Evolutionary conservation across 1,140 invertebrate genomes (phyloP), one percentile per base, ranked within the genome.

Genomic region (Trialeurodes vaporariorum): DNA sequence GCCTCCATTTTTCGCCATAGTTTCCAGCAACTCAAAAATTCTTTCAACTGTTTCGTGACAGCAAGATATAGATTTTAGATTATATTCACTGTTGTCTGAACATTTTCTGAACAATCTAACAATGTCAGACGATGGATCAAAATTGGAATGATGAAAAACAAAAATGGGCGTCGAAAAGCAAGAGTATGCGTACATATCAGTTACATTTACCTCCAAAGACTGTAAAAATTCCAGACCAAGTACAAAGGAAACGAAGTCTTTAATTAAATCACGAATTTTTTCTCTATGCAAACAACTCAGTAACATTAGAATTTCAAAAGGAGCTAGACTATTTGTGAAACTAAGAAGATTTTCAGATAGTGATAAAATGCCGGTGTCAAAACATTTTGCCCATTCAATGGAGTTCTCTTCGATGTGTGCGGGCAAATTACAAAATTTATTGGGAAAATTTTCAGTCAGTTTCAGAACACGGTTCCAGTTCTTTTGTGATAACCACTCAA

Each of bases 141-240:
- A 91, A 0, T 92, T 92, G 12, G 91, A 89, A 74, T 90, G 93
- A 25, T 94, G 79, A 67, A 95, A 90, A 75, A 96, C 94, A 61
- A 94, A 86, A 21, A 94, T 87, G 0, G 93, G 92, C 67, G 87
- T 92, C 9, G 77, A 82, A 0, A 88, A 83, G 0, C 85, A 85
- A 67, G 89, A 92, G 76, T 94, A 90, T 66, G 92, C 87, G 74
- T 83, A 93, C 68, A 95, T 91, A 69, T 83, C 82, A 68, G 92
- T 86, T 24, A 17, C 83, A 81, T 87, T 89, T 63, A 93, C 84
- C 60, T 90, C 87, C 0, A 91, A 90, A 25, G 92, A 89, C 26
- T 87, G 92, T 27, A 94, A 87, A 73, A 86, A 95, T 76, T 90
- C 84, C 75, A 92, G 87, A 40, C 91, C 91, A 87, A 95, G 91